Evolutionary conservation across 2,888 invertebrate genomes (phyloP), one percentile per base, ranked within the genome.

Genomic region (Operophtera brumata): DNA sequence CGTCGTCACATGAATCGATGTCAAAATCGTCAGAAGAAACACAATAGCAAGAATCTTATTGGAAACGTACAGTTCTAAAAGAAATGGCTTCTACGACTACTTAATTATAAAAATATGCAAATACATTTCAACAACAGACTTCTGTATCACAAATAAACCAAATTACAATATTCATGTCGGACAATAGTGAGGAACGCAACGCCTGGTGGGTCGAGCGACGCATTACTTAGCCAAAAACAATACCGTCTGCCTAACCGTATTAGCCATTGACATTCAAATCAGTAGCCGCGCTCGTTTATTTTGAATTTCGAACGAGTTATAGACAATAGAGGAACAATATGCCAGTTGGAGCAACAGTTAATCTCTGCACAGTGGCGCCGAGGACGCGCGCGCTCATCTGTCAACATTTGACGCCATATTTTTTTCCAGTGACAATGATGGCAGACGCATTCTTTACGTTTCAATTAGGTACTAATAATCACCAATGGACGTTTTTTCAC

Each of bases 201-300:
- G 61, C 56, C 55, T 58, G 58, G 50, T 59, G 57, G 65, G 53
- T 52, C 62, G 47, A 55, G 44, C 48, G 37, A 45, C 52, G 39
- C 47, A 57, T 59, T 82, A 79, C 78, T 81, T 84, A 80, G 75
- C 78, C 82, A 83, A 78, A 83, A 82, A 87, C 86, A 88, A 82
- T 75, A 75, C 78, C 76, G 80, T 71, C 76, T 53, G 44, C 55
- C 48, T 83, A 80, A 86, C 87, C 84, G 86, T 86, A 84, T 84
- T 84, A 80, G 75, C 77, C 75, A 85, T 89, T 87, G 81, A 87
- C 82, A 89, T 89, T 86, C 78, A 86, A 89, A 89, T 89, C 86
- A 87, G 88, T 86, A 88, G 88, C 87, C 62, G 75, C 67, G 75
- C 77, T 77, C 82, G 82, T 86, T 84, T 86, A 85, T 86, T 86